Evolutionary conservation across 2,113 vertebrate species (phyloP).

Genomic region (Caloenas nicobarica): DNA sequence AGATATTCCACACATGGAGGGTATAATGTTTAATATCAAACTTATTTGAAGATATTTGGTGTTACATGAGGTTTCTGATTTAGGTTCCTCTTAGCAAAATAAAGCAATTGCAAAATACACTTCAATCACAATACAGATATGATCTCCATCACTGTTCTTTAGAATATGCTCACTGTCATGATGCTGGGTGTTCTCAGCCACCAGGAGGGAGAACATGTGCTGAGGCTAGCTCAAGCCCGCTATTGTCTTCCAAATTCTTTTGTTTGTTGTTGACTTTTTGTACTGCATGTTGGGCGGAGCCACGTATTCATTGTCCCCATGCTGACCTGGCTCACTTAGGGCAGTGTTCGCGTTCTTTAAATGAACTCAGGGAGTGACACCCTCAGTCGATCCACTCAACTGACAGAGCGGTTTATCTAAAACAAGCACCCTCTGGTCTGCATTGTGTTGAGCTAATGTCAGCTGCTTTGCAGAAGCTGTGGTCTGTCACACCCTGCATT

Average conservation of each 20-base stretch:
- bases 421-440: neutral
- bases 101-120: neutral
- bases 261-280: neutral
- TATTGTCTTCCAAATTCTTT: neutral
- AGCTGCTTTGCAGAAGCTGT: neutral
- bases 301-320: neutral
- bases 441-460: neutral
- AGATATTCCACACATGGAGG: neutral
- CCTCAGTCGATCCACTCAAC: neutral
- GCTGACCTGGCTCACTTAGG: neutral
- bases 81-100: neutral
- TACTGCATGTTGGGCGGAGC: neutral
- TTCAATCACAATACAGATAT: neutral
- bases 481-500: neutral
- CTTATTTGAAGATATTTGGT: neutral
- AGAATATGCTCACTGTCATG: accelerated
- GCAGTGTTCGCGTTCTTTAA: neutral
- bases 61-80: neutral
- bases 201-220: neutral
- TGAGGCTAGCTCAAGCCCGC: neutral
- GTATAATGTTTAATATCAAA: neutral
- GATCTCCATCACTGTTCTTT: neutral
- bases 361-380: neutral
- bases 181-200: neutral
- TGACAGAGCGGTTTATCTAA: neutral